phyloP scores from a whole-genome alignment of 1,140 invertebrate genomes.

The Macrobrachium rosenbergii region DNA sequence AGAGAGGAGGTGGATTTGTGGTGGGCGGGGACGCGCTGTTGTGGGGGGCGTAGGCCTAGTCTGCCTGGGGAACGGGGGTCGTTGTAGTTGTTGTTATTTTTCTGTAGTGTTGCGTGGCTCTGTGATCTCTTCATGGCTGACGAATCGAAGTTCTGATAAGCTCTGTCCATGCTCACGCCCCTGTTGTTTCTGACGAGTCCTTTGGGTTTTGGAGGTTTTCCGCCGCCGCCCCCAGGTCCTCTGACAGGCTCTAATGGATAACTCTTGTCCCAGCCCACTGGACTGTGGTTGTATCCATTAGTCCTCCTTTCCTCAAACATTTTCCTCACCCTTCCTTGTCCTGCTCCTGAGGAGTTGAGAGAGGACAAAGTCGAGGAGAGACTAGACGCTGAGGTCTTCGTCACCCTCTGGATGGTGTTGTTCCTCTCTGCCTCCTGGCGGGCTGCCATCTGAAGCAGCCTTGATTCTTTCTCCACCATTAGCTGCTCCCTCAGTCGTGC shows the following conservation, averaged over 20 bases:
- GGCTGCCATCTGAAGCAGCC: slow-evolving; percentile 69
- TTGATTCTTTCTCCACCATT: slow-evolving; percentile 70
- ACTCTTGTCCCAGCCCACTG: slow-evolving; percentile 68
- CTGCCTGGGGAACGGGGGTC: slow-evolving; percentile 31
- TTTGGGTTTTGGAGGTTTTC: slow-evolving; percentile 40
- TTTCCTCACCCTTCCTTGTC: slow-evolving; percentile 67
- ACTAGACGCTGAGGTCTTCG: slow-evolving; percentile 50
- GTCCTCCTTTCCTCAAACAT: slow-evolving; percentile 65
- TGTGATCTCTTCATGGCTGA: slow-evolving; percentile 33
- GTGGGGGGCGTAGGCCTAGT: slow-evolving; percentile 14
- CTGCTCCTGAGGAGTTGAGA: slow-evolving; percentile 63
- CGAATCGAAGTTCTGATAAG: slow-evolving; percentile 33
- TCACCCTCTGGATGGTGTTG: slow-evolving; percentile 65
- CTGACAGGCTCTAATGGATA: slow-evolving; percentile 67
- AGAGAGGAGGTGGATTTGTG: slow-evolving; percentile 62
- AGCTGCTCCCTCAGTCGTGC: slow-evolving; percentile 69
- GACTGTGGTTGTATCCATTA: slow-evolving; percentile 57
- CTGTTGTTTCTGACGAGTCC: slow-evolving; percentile 16
- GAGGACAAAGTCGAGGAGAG: slow-evolving; percentile 56
- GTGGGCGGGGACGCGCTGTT: slow-evolving; percentile 11
- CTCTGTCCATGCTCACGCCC: slow-evolving; percentile 52
- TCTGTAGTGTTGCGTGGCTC: slow-evolving; percentile 59
- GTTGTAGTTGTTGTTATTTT: slow-evolving; percentile 24
- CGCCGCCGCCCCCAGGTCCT: slow-evolving; percentile 21
- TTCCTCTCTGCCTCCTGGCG: slow-evolving; percentile 68